Evolutionary conservation across 2,888 invertebrate genomes (phyloP), one percentile per base, ranked within the genome.

Genomic region (Cylindroiulus punctatus): DNA sequence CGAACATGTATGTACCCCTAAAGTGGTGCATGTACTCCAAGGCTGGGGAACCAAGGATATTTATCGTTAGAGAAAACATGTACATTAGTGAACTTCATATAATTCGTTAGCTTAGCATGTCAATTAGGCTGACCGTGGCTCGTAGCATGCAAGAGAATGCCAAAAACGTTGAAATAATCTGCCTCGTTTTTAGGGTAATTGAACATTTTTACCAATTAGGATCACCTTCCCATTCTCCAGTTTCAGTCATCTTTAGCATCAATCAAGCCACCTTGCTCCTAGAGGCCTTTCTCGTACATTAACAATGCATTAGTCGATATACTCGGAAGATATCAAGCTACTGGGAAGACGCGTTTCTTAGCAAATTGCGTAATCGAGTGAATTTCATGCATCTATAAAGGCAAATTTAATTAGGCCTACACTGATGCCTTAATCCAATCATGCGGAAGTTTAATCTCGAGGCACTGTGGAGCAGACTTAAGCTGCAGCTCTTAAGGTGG

Each of bases 221-320:
- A n/a, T 52, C 52, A 52, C 52, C n/a, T 52, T 52, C n/a, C 0
- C n/a, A 52, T 52, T 52, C n/a, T 19, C 52, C n/a, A 7, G 12
- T 52, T 52, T 52, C 52, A 1, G n/a, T 52, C 52, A 52, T 52
- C 52, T 52, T 52, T 52, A 52, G n/a, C 52, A 52, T 52, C 52
- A 52, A 52, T 52, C 52, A 52, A 52, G 5, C 52, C n/a, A 52
- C 14, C 52, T n/a, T 19, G 52, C 7, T 52, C 52, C 52, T n/a
- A n/a, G 52, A 52, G n/a, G 52, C 52, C 52, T 19, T 52, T 52
- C 3, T 19, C 52, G n/a, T 52, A 52, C 52, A 52, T 52, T 52
- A 52, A 52, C 52, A 52, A 52, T 52, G 52, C 52, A 52, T 52
- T 52, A 52, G 52, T 52, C 52, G 52, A 52, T 52, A 52, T 52